Base-by-base conservation (phyloP, 2,113 vertebrate species). In the Henicopernis longicauda region DNA sequence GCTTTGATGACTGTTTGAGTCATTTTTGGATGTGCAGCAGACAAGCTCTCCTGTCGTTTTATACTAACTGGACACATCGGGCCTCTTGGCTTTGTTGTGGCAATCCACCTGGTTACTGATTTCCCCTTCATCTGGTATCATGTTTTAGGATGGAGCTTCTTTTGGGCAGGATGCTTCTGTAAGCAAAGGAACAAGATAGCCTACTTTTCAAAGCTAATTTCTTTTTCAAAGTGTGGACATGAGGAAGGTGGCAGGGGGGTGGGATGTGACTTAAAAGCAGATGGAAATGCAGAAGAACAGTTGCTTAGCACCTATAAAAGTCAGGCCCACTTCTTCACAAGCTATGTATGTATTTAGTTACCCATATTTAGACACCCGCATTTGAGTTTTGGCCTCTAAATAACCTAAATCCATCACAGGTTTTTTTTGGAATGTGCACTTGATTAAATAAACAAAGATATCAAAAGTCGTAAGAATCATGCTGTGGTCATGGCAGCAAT, bases 271-370 rank as follows among this genome's bases (percentile, higher is more conserved):
- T 96, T 42, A 19, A 15, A 93, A 88, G 62, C 94, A 95, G 95
- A 95, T 94, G 94, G 96, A 82, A 94, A 94, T 32, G 84, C 95
- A 84, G 77, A 70, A 91, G 82, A 95, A 95, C 91, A 73, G 97
- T 96, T 96, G 96, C 96, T 97, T 95, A 96, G 93, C 97, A 86
- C 95, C 84, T 97, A 55, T 26, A 52, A 94, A 89, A 96, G 91
- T 93, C 96, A 93, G 93, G 93, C 97, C 93, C 89, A 96, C 94
- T 96, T 82, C 93, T 94, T 91, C 94, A 80, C 91, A 95, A 81
- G 95, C 71, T n/a, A 4, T 4, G 50, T 52, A 78, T 82, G 90
- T 80, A 87, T 93, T 95, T 93, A 82, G 74, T 78, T 44, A 93
- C 71, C 84, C 81, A 72, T 54, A 84, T 92, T 90, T 82, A 45